A percentile compares a stretch with the other conserved stretches of the same genome.
Conservation (phyloP, 2,888 invertebrate genomes). For the Metacarcinus magister region DNA sequence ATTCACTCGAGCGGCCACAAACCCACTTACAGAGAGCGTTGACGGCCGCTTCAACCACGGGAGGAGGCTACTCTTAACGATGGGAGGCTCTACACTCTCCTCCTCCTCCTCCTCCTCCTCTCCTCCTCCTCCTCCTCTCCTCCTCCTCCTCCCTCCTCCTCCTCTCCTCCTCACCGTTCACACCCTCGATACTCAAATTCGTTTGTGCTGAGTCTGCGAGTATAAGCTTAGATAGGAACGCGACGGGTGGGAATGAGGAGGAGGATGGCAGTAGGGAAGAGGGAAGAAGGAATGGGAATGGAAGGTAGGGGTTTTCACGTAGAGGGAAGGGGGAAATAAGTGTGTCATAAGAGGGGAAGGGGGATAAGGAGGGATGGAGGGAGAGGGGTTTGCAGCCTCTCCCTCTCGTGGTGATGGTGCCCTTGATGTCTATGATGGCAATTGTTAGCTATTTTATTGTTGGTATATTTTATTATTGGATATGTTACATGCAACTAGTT, state of each 20-base stretch:
- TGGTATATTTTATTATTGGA: slow-evolving; percentile 4
- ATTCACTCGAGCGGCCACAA: slow-evolving; percentile 15
- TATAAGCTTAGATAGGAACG: neutral
- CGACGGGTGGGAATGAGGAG: neutral
- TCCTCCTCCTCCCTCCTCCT: no score
- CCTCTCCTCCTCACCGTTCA: neutral
- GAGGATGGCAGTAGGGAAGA: neutral
- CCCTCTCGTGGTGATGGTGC: neutral
- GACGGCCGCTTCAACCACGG: neutral
- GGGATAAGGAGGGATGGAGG: neutral
- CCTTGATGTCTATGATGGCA: neutral
- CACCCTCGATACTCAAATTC: neutral
- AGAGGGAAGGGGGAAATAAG: neutral
- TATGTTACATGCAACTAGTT: neutral
- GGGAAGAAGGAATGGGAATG: neutral
- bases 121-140: no score
- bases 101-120: neutral
- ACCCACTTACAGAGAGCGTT: slow-evolving; percentile 5
- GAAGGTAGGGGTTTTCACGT: neutral
- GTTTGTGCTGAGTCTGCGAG: neutral
- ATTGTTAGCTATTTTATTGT: neutral
- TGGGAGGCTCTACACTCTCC: neutral
- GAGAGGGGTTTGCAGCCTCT: neutral
- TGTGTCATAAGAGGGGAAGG: neutral
- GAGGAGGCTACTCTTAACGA: neutral